Base-by-base conservation (phyloP, 2,888 invertebrate species). In the Eumerus sabulonum region DNA sequence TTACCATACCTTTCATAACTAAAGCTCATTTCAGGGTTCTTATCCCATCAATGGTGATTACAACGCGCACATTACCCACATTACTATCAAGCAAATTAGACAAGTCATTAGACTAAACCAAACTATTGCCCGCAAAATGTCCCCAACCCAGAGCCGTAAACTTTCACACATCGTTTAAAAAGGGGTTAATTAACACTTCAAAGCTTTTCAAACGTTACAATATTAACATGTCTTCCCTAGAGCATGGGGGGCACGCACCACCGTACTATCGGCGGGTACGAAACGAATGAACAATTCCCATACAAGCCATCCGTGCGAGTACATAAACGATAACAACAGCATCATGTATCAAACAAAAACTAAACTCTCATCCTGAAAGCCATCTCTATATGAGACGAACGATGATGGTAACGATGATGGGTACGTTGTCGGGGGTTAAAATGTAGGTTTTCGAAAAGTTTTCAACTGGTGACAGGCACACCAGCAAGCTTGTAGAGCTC, bases 111-210 rank as follows among this genome's bases (percentile, higher is more conserved):
- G 72, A 57, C 57, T 63, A 53, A 77, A 77, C 77, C 77, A 59
- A 77, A 77, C 77, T 73, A 73, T 73, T 77, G 45, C 73, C 71
- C 73, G 57, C 67, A 68, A 64, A 50, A 67, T 68, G 72, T 53
- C 67, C 73, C 63, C 73, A 73, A 62, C 62, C n/a, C 57, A 48
- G n/a, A 68, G 77, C 77, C 62, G 73, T 77, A 73, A 77, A 77
- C 77, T 77, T 77, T 77, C 77, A 77, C 77, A 77, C 77, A 73
- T 73, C 77, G 67, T 73, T 77, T 63, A 68, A 72, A 77, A 63
- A 27, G 27, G 73, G 63, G 73, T 77, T 77, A 73, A 77, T 77
- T 73, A 77, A 63, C 77, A 77, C 73, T 77, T 77, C 73, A 73
- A 77, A 73, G 57, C 67, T 63, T 27, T 59, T 44, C 62, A 73